Evolutionary conservation across 2,797 vertebrate genomes (phyloP), one percentile per base, ranked within the genome.

Genomic region (Micrastur ruficollis): DNA sequence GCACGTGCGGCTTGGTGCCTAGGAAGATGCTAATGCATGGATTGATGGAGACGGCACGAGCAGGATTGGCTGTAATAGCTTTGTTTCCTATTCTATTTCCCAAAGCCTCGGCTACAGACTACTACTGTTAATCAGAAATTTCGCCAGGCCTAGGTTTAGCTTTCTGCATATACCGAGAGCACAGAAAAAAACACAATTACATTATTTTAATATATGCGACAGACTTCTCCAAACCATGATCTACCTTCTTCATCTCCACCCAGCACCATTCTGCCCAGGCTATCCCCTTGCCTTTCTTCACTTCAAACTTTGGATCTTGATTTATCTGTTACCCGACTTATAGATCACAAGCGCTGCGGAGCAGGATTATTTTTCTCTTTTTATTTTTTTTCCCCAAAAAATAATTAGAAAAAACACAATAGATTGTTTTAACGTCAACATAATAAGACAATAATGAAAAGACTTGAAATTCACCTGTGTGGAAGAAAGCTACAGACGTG

Each of bases 321-420:
- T 67, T 32, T 22, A 10, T 19, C 26, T 56, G 20, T 59, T 81
- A 31, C 44, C 31, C 16, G 29, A 25, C 27, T 21, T 9, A n/a
- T 2, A 65, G 23, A 55, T 31, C 16, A 67, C 3, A 10, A 78
- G 34, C 8, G 1, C 31, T 23, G 7, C 1, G 2, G 12, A 65
- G 5, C 13, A n/a, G 23, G 52, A 47, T 17, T 42, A 25, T 29
- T 83, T 72, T 53, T 32, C 7, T 81, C 29, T n/a, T 29, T 4
- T 18, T 42, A 42, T 36, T 9, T 21, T 42, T 65, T 42, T 14
- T 27, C n/a, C 52, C 3, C 25, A 46, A 49, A 46, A 49, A 72
- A 34, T 47, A 40, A 40, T 31, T 15, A 66, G 23, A 34, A 72
- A 53, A 65, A 65, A 22, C 5, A 12, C 8, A 32, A 23, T 9